Conservation (phyloP, 2,797 vertebrate species). For the Antennarius maculatus region DNA sequence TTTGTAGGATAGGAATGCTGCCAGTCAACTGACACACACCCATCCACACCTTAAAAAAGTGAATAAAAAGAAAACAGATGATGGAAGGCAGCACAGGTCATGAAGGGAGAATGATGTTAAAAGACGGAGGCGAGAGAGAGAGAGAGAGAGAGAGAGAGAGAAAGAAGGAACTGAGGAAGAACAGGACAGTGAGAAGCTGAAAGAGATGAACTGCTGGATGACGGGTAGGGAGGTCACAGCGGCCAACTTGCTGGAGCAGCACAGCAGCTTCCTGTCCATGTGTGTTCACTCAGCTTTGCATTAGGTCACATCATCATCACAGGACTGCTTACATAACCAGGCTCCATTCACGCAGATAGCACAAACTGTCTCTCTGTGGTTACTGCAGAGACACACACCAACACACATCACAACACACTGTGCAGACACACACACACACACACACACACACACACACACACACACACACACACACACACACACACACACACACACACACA, state of each 20-base stretch:
- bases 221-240: conserved; percentile 50
- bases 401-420: conserved; percentile 6
- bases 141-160: neutral
- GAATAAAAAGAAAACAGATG: neutral
- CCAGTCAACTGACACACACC: conserved; percentile 62
- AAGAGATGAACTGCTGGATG: conserved; percentile 38
- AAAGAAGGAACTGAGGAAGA: conserved; percentile 8
- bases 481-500: neutral
- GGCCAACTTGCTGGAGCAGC: conserved; percentile 44
- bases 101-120: conserved; percentile 10
- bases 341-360: conserved; percentile 71
- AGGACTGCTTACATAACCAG: conserved; percentile 73
- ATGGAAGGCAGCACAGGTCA: conserved; percentile 24
- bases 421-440: neutral
- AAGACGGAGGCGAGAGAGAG: neutral
- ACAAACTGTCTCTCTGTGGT: conserved; percentile 42
- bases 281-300: conserved; percentile 72
- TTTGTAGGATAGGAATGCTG: conserved; percentile 75
- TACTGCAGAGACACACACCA: conserved; percentile 14
- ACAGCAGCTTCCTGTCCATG: conserved; percentile 70
- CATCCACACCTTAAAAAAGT: neutral
- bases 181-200: conserved; percentile 5
- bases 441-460: conserved; percentile 1
- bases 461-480: conserved; percentile 6
- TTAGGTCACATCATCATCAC: conserved; percentile 77